Conservation (phyloP, 2,888 invertebrate species). For the Pristionchus mayeri region DNA sequence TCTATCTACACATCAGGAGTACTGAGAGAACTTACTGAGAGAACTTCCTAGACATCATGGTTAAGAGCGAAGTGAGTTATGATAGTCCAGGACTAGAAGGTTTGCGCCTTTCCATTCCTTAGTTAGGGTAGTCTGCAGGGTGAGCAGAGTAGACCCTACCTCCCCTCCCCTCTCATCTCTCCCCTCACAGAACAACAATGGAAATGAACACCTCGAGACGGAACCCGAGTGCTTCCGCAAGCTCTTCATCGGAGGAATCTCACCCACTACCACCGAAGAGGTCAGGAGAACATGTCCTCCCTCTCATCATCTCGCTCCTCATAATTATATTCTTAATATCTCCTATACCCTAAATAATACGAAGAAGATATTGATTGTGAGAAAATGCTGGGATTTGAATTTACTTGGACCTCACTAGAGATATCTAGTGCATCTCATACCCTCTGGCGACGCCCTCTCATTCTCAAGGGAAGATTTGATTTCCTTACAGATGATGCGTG, state of each 20-base stretch:
- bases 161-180: background rate
- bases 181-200: constrained; percentile 23
- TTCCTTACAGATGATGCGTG: constrained; percentile 54
- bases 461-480: too few relatives aligned
- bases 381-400: too few relatives aligned
- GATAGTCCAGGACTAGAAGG: background rate
- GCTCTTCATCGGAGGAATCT: constrained; percentile 66
- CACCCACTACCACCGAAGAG: constrained; percentile 65
- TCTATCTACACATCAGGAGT: constrained; percentile 35
- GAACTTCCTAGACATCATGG: constrained; percentile 46
- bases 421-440: too few relatives aligned
- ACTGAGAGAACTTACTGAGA: constrained; percentile 22
- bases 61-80: constrained; percentile 49
- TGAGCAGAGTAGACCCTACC: background rate
- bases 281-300: background rate
- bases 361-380: too few relatives aligned
- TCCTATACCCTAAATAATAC: too few relatives aligned
- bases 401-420: too few relatives aligned
- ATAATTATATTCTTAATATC: too few relatives aligned
- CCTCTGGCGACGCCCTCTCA: background rate
- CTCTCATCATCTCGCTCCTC: background rate
- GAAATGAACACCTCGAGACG: constrained; percentile 38
- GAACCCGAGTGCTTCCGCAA: constrained; percentile 63
- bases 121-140: constrained; percentile 30
- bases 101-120: background rate